Evolutionary conservation across 2,888 invertebrate genomes (phyloP).

Genomic region (Chloroclystis v-ata): DNA sequence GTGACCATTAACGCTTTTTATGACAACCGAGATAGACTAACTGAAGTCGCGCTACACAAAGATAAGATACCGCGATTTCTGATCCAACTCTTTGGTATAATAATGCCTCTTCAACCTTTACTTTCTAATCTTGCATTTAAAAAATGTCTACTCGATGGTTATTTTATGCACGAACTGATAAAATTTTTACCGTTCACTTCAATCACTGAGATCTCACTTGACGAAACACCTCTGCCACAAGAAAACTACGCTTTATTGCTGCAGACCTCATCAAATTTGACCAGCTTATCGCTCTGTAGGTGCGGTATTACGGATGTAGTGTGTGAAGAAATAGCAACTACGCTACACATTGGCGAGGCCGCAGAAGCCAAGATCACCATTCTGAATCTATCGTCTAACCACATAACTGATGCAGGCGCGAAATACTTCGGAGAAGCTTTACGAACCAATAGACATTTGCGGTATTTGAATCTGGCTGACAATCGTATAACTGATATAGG

Average conservation of each 20-base stretch:
- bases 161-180: slow-evolving; percentile 42
- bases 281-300: slow-evolving; percentile 42
- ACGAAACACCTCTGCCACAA: slow-evolving; percentile 37
- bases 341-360: slow-evolving; percentile 32
- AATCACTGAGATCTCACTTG: slow-evolving; percentile 48
- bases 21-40: slow-evolving; percentile 37
- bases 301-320: slow-evolving; percentile 46
- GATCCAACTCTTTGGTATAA: slow-evolving; percentile 39
- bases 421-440: slow-evolving; percentile 43
- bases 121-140: slow-evolving; percentile 40
- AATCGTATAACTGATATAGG: slow-evolving; percentile 51
- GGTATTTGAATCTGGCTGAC: slow-evolving; percentile 54
- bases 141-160: slow-evolving; percentile 36
- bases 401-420: slow-evolving; percentile 54
- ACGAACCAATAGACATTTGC: slow-evolving; percentile 52
- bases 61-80: slow-evolving; percentile 34
- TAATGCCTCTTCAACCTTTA: slow-evolving; percentile 33
- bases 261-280: slow-evolving; percentile 31
- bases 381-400: slow-evolving; percentile 55
- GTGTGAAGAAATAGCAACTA: slow-evolving; percentile 39
- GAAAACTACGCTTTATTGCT: slow-evolving; percentile 42
- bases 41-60: slow-evolving; percentile 39
- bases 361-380: slow-evolving; percentile 38
- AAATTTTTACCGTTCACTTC: slow-evolving; percentile 39
- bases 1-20: slow-evolving; percentile 37